phyloP scores from a whole-genome alignment of 2,113 vertebrate genomes.

The Solenodon paradoxus region DNA sequence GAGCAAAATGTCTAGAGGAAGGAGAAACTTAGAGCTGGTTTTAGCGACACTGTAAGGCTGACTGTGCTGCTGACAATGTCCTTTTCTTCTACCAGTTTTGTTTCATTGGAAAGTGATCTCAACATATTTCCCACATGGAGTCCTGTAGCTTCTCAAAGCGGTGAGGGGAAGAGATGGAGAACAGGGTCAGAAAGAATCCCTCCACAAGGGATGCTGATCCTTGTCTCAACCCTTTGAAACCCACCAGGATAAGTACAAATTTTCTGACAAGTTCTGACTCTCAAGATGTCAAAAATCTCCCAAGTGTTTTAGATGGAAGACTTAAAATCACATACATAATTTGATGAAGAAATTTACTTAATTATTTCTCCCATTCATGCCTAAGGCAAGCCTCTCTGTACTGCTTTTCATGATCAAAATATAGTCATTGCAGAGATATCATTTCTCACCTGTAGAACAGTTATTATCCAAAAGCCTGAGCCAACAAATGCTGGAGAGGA shows the following conservation, averaged over 20 bases:
- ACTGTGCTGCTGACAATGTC: background rate
- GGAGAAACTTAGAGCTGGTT: background rate
- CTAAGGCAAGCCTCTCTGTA: too few relatives aligned
- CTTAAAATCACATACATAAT: background rate
- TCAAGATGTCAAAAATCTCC: background rate
- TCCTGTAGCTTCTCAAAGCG: background rate
- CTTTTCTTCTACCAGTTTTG: background rate
- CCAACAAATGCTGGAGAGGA: fast-evolving
- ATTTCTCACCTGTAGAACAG: too few relatives aligned
- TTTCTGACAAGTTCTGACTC: background rate
- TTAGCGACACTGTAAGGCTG: background rate
- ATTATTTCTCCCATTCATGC: background rate
- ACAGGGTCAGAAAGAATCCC: background rate
- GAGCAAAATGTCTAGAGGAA: background rate
- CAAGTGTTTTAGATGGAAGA: background rate
- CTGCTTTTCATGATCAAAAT: background rate
- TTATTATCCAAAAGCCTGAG: background rate
- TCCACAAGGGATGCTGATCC: background rate
- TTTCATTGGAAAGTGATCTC: background rate
- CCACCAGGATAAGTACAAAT: background rate
- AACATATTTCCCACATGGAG: background rate
- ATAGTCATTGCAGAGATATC: background rate
- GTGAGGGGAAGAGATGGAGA: background rate
- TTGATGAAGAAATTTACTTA: background rate
- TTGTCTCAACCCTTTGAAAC: background rate